phyloP scores from a whole-genome alignment of 2,888 invertebrate species.

The Chromoteleia sp. region DNA sequence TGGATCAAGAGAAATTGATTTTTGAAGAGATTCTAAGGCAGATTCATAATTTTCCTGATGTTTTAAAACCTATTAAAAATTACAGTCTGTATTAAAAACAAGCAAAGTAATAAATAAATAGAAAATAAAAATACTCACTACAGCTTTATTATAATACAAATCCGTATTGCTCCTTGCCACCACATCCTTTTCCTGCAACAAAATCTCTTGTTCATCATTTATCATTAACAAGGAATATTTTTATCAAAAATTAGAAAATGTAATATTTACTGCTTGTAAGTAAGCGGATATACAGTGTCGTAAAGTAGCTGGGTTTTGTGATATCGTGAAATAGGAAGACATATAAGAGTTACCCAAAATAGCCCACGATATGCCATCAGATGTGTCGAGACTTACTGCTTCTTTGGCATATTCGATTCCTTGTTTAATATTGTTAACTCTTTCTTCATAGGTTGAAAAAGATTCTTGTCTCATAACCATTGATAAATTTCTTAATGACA shows the following conservation, averaged over 20 bases:
- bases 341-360: slow-evolving; percentile 94
- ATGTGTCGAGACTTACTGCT: slow-evolving; percentile 91
- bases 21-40: slow-evolving; percentile 89
- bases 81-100: not conserved
- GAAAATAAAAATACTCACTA: slow-evolving; percentile 87
- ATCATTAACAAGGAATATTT: not conserved
- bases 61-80: slow-evolving; percentile 88
- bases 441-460: slow-evolving; percentile 85
- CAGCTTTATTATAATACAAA: slow-evolving; percentile 93
- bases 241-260: not conserved
- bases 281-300: slow-evolving; percentile 93
- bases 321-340: slow-evolving; percentile 91
- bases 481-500: slow-evolving; percentile 92
- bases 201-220: slow-evolving; percentile 3
- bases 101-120: slow-evolving; percentile 1
- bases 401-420: slow-evolving; percentile 93
- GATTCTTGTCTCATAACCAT: slow-evolving; percentile 91
- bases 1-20: slow-evolving; percentile 90
- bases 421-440: slow-evolving; percentile 87
- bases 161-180: slow-evolving; percentile 91
- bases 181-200: slow-evolving; percentile 88
- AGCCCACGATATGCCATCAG: slow-evolving; percentile 93
- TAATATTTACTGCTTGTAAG: slow-evolving; percentile 88
- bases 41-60: slow-evolving; percentile 91
- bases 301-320: slow-evolving; percentile 90